phyloP scores from a whole-genome alignment of 2,888 invertebrate genomes.

The Hyposoter didymator region DNA sequence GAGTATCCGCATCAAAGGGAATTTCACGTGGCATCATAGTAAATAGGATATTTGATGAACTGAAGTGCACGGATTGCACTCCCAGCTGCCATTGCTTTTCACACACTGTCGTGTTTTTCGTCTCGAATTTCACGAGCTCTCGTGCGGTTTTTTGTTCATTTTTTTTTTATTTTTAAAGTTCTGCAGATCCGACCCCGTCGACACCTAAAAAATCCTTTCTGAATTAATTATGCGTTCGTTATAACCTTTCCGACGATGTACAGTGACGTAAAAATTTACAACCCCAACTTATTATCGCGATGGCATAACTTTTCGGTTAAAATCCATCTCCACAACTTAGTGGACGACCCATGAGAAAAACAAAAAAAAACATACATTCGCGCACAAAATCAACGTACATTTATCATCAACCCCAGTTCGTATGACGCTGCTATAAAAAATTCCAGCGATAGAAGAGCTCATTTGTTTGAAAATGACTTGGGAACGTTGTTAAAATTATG shows the following conservation, averaged over 20 bases:
- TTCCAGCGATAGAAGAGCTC: slow-evolving; percentile 41
- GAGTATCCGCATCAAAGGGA: slow-evolving; percentile 37
- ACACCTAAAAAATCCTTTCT: neutral
- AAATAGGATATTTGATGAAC: slow-evolving; percentile 23
- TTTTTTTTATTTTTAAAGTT: neutral
- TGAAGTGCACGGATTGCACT: neutral
- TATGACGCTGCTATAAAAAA: slow-evolving; percentile 53
- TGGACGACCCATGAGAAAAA: neutral
- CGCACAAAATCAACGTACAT: neutral
- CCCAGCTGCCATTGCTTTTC: neutral
- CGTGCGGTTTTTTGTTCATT: neutral
- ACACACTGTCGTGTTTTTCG: neutral
- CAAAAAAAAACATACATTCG: slow-evolving; percentile 21
- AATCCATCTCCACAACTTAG: neutral
- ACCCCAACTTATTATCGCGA: slow-evolving; percentile 25
- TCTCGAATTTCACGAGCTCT: neutral
- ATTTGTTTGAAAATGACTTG: slow-evolving; percentile 34
- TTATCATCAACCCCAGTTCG: slow-evolving; percentile 33
- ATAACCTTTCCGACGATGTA: neutral
- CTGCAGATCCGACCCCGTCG: neutral
- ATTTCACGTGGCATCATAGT: slow-evolving; percentile 6
- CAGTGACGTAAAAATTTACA: slow-evolving; percentile 9
- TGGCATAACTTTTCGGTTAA: slow-evolving; percentile 30
- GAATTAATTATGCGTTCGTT: neutral
- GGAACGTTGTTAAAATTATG: slow-evolving; percentile 50